phyloP scores from a whole-genome alignment of 35 echinoderm and acorn worm species.

The Holothuria glaberrima region DNA sequence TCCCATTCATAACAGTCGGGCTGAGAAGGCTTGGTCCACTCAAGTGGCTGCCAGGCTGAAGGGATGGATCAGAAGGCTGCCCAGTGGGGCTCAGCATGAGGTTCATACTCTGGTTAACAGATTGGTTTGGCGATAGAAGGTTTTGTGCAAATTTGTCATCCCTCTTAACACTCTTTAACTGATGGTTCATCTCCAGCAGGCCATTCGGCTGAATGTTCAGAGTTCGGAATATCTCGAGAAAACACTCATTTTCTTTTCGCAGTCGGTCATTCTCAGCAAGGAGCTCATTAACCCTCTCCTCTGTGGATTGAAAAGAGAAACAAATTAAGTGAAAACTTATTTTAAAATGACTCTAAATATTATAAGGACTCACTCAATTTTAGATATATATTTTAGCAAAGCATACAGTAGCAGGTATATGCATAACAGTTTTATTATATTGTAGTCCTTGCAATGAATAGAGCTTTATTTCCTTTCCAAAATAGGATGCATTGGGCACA shows the following conservation, averaged over 20 bases:
- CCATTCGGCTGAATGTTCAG: conserved; percentile 78
- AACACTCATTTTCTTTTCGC: conserved; percentile 78
- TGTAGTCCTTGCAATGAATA: not conserved
- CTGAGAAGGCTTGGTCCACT: conserved; percentile 35
- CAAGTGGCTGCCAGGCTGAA: conserved; percentile 18
- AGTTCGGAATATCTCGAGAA: conserved; percentile 68
- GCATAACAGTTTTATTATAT: not conserved
- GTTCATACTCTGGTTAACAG: conserved; percentile 32
- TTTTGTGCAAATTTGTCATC: conserved; percentile 44
- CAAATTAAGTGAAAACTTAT: not conserved
- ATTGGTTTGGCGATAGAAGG: conserved; percentile 39
- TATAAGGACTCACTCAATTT: not conserved
- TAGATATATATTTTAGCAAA: not conserved
- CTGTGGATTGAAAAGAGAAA: conserved; percentile 44
- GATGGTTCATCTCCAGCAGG: conserved; percentile 56
- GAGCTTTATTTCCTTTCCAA: no score
- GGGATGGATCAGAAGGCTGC: conserved; percentile 6
- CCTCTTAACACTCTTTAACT: conserved; percentile 52
- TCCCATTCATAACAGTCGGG: conserved; percentile 35
- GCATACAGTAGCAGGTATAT: no score
- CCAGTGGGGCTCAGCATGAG: conserved; percentile 38
- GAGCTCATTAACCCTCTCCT: conserved; percentile 76
- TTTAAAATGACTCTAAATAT: no score
- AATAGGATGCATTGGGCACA: no score
- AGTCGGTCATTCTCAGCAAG: conserved; percentile 84